phyloP scores from a whole-genome alignment of 2,113 vertebrate genomes.

The Hirundichthys speculiger region DNA sequence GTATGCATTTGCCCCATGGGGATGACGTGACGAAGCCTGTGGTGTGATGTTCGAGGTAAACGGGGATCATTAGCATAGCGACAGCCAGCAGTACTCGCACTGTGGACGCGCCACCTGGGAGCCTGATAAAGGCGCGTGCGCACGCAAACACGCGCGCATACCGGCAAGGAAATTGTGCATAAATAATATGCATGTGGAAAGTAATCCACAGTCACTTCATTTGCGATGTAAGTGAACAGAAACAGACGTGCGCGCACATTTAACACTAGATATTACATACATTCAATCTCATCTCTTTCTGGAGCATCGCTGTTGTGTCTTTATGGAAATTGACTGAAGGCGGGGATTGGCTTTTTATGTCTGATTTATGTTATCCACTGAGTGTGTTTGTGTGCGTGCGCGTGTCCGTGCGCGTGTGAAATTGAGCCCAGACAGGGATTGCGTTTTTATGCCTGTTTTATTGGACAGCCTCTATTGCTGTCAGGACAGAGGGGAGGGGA shows the following conservation, averaged over 20 bases:
- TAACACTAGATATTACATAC: constrained; percentile 46
- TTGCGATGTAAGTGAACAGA: constrained; percentile 35
- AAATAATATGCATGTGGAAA: constrained; percentile 18
- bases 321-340: constrained; percentile 76
- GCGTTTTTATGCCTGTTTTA: constrained; percentile 71
- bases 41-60: constrained; percentile 72
- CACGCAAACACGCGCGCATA: constrained; percentile 8
- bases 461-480: constrained; percentile 67
- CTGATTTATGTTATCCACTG: constrained; percentile 60
- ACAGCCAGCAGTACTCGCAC: constrained; percentile 54
- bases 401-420: constrained; percentile 25
- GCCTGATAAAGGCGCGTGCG: constrained; percentile 34
- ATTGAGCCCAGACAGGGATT: constrained; percentile 64
- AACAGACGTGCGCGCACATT: constrained; percentile 20
- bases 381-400: constrained; percentile 18
- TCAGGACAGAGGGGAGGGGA: constrained; percentile 35
- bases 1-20: constrained; percentile 25
- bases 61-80: constrained; percentile 70
- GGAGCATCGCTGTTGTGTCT: constrained; percentile 50
- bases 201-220: constrained; percentile 27
- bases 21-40: constrained; percentile 55
- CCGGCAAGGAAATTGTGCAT: constrained; percentile 1
- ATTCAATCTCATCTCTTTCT: constrained; percentile 42
- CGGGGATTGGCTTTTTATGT: constrained; percentile 71
- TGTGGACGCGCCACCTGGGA: constrained; percentile 57